Conservation (phyloP, 2,888 invertebrate genomes). For the Ormyrus rosae region DNA sequence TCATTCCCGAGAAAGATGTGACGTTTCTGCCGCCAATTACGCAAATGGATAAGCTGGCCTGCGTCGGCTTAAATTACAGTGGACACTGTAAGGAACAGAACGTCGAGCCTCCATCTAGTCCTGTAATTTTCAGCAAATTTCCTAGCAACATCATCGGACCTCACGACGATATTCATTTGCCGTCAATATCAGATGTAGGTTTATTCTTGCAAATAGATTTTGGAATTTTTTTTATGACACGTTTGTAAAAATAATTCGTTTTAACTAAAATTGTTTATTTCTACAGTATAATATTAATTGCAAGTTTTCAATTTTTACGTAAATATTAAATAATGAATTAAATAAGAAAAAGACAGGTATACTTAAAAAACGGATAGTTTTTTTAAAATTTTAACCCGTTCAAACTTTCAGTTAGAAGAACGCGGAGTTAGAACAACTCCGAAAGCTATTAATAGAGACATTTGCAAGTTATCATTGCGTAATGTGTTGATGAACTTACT, state of each 20-base stretch:
- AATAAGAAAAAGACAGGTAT: too few species aligned
- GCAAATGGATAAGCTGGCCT: conserved; percentile 89
- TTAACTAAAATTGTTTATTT: neutral
- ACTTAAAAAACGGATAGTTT: too few species aligned
- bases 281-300: neutral
- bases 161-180: conserved; percentile 81
- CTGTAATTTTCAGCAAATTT: conserved; percentile 93
- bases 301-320: too few species aligned
- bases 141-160: conserved; percentile 87
- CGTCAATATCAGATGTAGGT: conserved; percentile 80
- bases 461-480: conserved; percentile 17
- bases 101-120: conserved; percentile 83
- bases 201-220: too few species aligned
- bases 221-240: too few species aligned
- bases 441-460: conserved; percentile 40
- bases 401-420: too few species aligned
- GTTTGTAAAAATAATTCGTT: too few species aligned
- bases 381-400: too few species aligned
- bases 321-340: too few species aligned
- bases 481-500: conserved; percentile 36
- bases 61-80: conserved; percentile 90
- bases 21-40: conserved; percentile 84
- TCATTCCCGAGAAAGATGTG: conserved; percentile 78
- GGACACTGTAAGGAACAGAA: conserved; percentile 93
- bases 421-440: neutral